Evolutionary conservation across 2,888 invertebrate species (phyloP).

Genomic region (Sminthurides aquaticus): DNA sequence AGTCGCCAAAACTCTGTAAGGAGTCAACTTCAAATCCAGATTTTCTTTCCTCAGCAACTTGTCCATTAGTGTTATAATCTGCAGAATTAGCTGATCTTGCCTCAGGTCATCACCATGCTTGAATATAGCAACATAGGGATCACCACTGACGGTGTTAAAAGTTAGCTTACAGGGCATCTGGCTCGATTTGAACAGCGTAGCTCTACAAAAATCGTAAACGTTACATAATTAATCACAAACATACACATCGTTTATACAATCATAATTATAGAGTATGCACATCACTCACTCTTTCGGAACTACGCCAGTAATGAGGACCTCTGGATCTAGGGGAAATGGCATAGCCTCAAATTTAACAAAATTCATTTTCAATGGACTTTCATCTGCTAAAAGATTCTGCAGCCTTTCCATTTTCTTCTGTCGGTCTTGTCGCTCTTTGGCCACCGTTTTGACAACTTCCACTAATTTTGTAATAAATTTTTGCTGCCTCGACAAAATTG

Average conservation of each 20-base stretch:
- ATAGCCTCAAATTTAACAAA: constrained; percentile 85
- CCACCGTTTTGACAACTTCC: constrained; percentile 74
- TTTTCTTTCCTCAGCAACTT: constrained; percentile 87
- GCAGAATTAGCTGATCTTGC: constrained; percentile 93
- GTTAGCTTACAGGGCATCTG: constrained; percentile 89
- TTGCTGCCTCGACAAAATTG: constrained; percentile 75
- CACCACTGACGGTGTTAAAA: constrained; percentile 67
- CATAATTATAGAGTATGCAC: not conserved
- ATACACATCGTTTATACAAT: not conserved
- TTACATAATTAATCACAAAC: constrained; percentile 5
- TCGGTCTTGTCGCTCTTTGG: constrained; percentile 82
- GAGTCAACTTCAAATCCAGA: constrained; percentile 89
- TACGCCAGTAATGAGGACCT: constrained; percentile 77
- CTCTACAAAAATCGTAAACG: constrained; percentile 48
- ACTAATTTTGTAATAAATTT: constrained; percentile 86
- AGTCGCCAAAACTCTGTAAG: constrained; percentile 91
- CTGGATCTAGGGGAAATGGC: constrained; percentile 91
- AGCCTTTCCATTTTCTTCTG: constrained; percentile 86
- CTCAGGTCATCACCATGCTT: constrained; percentile 96
- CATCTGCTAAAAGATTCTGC: constrained; percentile 71
- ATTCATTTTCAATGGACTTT: constrained; percentile 70
- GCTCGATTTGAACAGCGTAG: constrained; percentile 90
- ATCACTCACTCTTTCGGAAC: constrained; percentile 62
- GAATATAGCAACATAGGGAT: constrained; percentile 85
- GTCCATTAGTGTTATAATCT: constrained; percentile 98